These are phyloP conservation scores for Loriculus beryllinus DNA, from an alignment of 2,797 vertebrate species.

Conservation along the genomic window DNA sequence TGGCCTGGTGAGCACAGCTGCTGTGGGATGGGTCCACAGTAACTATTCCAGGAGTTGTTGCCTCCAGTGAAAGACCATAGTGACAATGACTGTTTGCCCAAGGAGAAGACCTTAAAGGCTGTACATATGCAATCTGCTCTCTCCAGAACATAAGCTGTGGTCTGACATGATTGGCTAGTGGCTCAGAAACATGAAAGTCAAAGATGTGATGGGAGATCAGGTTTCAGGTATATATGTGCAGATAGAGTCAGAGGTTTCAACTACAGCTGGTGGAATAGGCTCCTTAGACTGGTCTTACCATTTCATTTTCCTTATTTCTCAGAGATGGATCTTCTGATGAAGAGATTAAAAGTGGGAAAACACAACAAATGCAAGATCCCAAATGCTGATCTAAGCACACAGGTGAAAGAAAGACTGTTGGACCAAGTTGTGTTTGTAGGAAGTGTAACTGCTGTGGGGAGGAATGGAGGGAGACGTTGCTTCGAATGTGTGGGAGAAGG, in stretches of 20 bases:
- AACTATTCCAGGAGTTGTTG: neutral
- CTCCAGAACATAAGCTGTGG: neutral
- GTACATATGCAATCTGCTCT: neutral
- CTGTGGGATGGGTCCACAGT: neutral
- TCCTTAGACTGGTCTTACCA: neutral
- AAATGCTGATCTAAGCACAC: neutral
- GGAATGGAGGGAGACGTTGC: neutral
- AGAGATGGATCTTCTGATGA: neutral
- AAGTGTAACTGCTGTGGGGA: neutral
- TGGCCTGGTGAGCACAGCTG: rapidly evolving
- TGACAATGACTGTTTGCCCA: neutral
- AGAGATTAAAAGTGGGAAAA: neutral
- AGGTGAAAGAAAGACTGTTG: neutral
- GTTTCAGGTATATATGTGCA: neutral
- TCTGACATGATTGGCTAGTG: neutral
- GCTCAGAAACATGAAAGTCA: neutral
- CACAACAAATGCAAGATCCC: neutral
- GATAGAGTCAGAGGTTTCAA: neutral
- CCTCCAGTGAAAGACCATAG: neutral
- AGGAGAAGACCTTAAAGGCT: neutral
- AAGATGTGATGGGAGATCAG: neutral
- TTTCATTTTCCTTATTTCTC: neutral
- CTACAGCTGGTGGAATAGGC: neutral
- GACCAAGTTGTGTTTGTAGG: neutral
- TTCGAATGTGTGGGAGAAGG: neutral